Percentiles rank a stretch among this genome's conserved stretches.
phyloP scores from a whole-genome alignment of 2,797 vertebrate genomes.

The Mallotus villosus region DNA sequence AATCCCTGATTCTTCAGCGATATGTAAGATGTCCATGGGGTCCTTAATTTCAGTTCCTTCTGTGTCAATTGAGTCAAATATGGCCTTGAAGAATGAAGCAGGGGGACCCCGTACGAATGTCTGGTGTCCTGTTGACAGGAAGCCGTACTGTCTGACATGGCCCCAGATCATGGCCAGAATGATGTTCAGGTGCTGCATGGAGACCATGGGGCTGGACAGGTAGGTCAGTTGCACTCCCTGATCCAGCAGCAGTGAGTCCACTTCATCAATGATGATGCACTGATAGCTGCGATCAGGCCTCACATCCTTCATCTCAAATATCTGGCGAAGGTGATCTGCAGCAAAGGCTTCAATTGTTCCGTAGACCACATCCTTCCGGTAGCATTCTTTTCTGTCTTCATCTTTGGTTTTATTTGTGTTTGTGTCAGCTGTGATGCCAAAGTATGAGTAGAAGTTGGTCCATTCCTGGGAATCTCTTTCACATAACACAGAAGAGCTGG shows the following conservation, averaged over 20 bases:
- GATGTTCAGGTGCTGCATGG: slow-evolving; percentile 54
- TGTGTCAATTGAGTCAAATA: slow-evolving; percentile 38
- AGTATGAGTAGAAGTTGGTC: slow-evolving; percentile 10
- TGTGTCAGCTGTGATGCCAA: slow-evolving; percentile 39
- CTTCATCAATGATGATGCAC: slow-evolving; percentile 69
- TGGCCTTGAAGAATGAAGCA: slow-evolving; percentile 48
- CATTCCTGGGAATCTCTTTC: slow-evolving; percentile 46
- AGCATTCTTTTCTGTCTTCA: slow-evolving; percentile 15
- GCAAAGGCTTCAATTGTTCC: slow-evolving; percentile 54
- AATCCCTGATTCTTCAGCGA: slow-evolving; percentile 25
- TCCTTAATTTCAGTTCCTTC: slow-evolving; percentile 13
- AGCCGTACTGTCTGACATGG: slow-evolving; percentile 28
- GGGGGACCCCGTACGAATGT: slow-evolving; percentile 29
- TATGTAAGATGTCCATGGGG: not conserved
- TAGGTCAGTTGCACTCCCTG: slow-evolving; percentile 58
- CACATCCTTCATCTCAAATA: slow-evolving; percentile 36
- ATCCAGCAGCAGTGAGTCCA: slow-evolving; percentile 58
- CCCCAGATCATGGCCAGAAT: slow-evolving; percentile 57
- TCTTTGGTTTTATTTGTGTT: slow-evolving; percentile 42
- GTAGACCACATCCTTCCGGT: slow-evolving; percentile 56
- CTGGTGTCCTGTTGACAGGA: slow-evolving; percentile 18
- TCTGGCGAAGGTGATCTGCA: slow-evolving; percentile 47
- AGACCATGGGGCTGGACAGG: slow-evolving; percentile 51
- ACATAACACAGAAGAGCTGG: slow-evolving; percentile 48
- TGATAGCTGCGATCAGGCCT: slow-evolving; percentile 45